Evolutionary conservation across 2,888 invertebrate species (phyloP).

Genomic region (Capitulum mitella): DNA sequence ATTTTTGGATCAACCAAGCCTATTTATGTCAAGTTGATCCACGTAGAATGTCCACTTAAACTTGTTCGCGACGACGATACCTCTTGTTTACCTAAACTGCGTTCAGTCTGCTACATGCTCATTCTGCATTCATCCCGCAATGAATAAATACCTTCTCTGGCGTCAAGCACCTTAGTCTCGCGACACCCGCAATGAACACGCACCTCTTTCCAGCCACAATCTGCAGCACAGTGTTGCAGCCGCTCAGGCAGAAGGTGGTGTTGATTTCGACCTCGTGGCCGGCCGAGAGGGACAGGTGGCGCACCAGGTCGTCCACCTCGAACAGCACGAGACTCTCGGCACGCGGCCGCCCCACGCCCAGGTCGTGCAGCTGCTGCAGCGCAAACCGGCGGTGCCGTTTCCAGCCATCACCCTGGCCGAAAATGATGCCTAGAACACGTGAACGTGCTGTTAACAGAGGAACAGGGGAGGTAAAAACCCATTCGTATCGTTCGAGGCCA

Average conservation of each 20-base stretch:
- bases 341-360: not conserved
- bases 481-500: too few relatives aligned
- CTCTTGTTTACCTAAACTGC: too few relatives aligned
- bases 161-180: too few relatives aligned
- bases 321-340: not conserved
- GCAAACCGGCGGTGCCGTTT: not conserved
- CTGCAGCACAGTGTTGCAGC: not conserved
- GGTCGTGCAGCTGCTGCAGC: slow-evolving; percentile 9
- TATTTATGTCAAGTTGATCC: too few relatives aligned
- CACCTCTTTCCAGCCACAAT: not conserved
- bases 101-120: too few relatives aligned
- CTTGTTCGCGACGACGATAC: too few relatives aligned
- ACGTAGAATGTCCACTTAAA: too few relatives aligned
- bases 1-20: too few relatives aligned
- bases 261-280: not conserved
- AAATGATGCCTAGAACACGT: not conserved
- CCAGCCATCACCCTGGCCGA: not conserved
- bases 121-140: too few relatives aligned
- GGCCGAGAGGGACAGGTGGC: not conserved
- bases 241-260: not conserved
- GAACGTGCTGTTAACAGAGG: not conserved
- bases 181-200: not conserved
- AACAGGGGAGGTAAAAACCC: not conserved
- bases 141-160: too few relatives aligned
- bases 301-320: not conserved